These are phyloP conservation scores for Exephanes ischioxanthus DNA, from an alignment of 2,888 invertebrate species.

Conservation along the genomic window DNA sequence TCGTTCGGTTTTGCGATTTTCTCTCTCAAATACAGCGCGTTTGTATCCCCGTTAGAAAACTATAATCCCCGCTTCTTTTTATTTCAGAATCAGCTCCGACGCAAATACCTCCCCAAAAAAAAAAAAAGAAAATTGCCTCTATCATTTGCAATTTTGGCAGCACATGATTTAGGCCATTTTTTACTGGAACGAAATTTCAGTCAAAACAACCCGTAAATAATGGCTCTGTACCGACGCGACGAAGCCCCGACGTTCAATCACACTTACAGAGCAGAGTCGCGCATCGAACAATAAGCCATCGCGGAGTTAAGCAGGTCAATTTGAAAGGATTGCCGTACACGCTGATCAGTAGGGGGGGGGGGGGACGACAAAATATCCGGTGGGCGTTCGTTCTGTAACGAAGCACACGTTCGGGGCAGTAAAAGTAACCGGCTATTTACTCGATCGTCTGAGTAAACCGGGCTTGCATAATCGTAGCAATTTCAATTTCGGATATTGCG, in stretches of 20 bases:
- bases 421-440: conserved; percentile 65
- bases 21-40: background rate
- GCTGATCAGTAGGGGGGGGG: background rate
- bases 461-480: conserved; percentile 59
- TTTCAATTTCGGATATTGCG: conserved; percentile 52
- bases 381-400: conserved; percentile 28
- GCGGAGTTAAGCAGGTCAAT: conserved; percentile 16
- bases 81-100: background rate
- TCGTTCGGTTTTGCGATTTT: background rate
- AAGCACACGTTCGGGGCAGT: conserved; percentile 38
- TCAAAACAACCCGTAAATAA: background rate
- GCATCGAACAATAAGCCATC: background rate
- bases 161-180: no score
- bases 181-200: background rate
- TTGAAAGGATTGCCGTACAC: conserved; percentile 24
- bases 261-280: background rate
- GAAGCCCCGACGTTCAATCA: background rate
- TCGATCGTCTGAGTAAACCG: conserved; percentile 63
- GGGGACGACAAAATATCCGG: conserved; percentile 19
- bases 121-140: no score
- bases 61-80: conserved; percentile 20
- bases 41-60: background rate
- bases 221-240: background rate
- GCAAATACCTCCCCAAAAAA: no score
- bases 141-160: no score